Evolutionary conservation across 2,888 invertebrate species (phyloP).

Genomic region (Drosophila prolongata): DNA sequence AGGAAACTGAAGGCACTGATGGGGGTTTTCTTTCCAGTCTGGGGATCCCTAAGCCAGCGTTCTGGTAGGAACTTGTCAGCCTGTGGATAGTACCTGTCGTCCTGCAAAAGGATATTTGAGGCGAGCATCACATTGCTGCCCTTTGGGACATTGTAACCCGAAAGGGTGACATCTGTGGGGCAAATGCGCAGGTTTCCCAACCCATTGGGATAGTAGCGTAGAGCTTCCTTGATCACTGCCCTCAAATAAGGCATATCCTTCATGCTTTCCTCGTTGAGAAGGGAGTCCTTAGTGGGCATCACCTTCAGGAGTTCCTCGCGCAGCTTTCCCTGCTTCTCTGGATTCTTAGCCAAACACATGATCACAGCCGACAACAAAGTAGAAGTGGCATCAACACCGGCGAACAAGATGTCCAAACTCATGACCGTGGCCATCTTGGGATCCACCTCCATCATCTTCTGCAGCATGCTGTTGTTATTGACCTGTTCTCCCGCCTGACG

Average conservation of each 20-base stretch:
- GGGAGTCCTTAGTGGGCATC: conserved; percentile 83
- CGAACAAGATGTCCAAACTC: conserved; percentile 87
- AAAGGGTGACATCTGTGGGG: conserved; percentile 86
- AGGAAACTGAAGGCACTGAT: conserved; percentile 86
- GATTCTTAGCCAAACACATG: conserved; percentile 87
- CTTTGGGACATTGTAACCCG: conserved; percentile 88
- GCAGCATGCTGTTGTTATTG: conserved; percentile 84
- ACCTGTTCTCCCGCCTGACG: conserved; percentile 57
- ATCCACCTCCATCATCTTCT: conserved; percentile 85
- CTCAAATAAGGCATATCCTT: conserved; percentile 87
- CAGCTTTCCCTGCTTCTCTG: conserved; percentile 87
- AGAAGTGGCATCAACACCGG: conserved; percentile 87
- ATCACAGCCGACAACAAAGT: conserved; percentile 85
- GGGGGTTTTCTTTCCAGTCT: conserved; percentile 45
- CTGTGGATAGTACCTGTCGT: conserved; percentile 87
- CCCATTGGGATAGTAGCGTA: conserved; percentile 87
- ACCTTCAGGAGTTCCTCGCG: conserved; percentile 86
- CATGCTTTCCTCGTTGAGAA: conserved; percentile 84
- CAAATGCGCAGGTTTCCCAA: conserved; percentile 86
- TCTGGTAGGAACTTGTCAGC: conserved; percentile 89
- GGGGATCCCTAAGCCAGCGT: conserved; percentile 86
- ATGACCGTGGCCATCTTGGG: conserved; percentile 85
- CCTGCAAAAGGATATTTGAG: conserved; percentile 86
- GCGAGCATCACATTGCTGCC: conserved; percentile 89
- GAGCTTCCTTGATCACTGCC: conserved; percentile 90